phyloP scores from a whole-genome alignment of 2,888 invertebrate genomes.

The Smittia sp. region DNA sequence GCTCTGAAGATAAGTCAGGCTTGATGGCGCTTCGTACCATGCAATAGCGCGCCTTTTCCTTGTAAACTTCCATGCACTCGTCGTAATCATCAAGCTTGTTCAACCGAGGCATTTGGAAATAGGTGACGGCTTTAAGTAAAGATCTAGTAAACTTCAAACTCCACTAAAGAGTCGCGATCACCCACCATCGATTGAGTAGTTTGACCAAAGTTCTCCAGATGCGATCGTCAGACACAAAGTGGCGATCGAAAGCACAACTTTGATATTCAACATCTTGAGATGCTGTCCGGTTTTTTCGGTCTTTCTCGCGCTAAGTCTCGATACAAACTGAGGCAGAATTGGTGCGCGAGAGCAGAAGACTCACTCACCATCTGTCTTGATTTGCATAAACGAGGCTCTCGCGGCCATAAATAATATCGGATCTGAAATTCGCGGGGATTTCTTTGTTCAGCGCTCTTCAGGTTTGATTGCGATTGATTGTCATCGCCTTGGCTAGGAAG shows the following conservation, averaged over 20 bases:
- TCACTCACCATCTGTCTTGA: neutral
- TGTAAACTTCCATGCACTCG: constrained; percentile 17
- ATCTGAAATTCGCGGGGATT: no score
- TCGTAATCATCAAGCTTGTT: constrained; percentile 32
- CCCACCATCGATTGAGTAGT: neutral
- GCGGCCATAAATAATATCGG: no score
- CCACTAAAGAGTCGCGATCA: no score
- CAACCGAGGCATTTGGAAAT: constrained; percentile 20
- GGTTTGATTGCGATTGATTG: no score
- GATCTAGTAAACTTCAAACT: neutral
- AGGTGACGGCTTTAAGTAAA: neutral
- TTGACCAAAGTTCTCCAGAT: neutral
- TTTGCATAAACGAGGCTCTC: no score
- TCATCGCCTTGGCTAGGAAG: no score
- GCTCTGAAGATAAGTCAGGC: constrained; percentile 9
- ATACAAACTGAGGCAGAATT: neutral
- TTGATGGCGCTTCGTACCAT: constrained; percentile 19
- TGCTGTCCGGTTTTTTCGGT: neutral
- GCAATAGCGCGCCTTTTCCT: constrained; percentile 9
- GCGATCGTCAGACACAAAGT: neutral
- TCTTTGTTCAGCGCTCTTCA: no score
- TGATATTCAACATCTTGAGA: neutral
- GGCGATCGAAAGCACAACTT: neutral
- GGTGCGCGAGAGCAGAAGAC: neutral
- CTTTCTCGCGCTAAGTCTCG: neutral